Percentiles rank a stretch among this genome's conserved stretches.
Conservation (phyloP, 1,140 invertebrate species). For the Ectropis grisescens region DNA sequence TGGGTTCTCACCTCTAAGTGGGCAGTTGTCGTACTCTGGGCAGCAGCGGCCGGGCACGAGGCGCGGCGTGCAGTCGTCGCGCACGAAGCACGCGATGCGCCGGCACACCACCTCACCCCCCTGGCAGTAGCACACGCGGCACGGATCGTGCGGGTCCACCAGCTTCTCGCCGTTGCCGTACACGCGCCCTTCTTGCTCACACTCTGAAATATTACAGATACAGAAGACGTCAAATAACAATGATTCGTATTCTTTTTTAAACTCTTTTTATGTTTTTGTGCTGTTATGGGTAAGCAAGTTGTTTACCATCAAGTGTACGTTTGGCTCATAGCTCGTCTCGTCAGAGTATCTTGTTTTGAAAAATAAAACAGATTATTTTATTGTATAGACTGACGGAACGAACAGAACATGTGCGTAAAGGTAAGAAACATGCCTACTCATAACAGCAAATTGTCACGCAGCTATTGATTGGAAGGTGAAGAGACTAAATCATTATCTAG, state of each 20-base stretch:
- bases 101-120: constrained; percentile 83
- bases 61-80: constrained; percentile 79
- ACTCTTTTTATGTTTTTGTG: no score
- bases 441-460: no score
- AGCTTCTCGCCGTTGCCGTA: constrained; percentile 84
- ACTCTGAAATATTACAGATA: constrained; percentile 73
- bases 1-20: constrained; percentile 65
- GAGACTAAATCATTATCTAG: no score
- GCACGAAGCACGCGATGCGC: constrained; percentile 79
- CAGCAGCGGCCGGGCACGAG: constrained; percentile 80
- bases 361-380: no score
- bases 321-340: no score
- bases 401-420: no score
- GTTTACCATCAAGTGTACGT: no score
- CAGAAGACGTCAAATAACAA: neutral
- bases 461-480: no score
- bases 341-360: no score
- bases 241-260: neutral
- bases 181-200: constrained; percentile 79
- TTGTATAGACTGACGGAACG: no score
- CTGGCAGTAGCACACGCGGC: constrained; percentile 84
- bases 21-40: constrained; percentile 84
- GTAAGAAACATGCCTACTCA: no score
- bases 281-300: no score
- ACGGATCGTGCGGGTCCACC: constrained; percentile 77